Evolutionary conservation across 2,888 invertebrate species (phyloP), one percentile per base, ranked within the genome.

Genomic region (Nycteola revayana): DNA sequence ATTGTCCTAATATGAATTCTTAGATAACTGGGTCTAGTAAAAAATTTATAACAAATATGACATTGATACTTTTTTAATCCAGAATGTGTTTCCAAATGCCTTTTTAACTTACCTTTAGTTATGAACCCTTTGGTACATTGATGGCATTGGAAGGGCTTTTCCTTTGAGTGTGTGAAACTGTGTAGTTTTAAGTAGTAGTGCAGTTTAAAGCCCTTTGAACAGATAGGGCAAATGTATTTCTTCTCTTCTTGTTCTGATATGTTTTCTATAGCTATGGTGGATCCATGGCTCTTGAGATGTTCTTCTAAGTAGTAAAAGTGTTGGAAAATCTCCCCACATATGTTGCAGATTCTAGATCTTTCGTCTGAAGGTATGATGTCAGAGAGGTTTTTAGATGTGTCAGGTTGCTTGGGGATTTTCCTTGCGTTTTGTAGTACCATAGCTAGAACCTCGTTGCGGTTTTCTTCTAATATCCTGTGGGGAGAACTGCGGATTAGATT

Each of bases 61-160:
- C 87, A 87, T 30, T 87, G 87, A 35, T 80, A 84, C 20, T 87
- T 87, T 29, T 87, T 87, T 1, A 86, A 28, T 0, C 87, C 87
- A 0, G 80, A 68, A 6, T 88, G 87, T 0, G 87, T 84, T 26
- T 87, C 87, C 3, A 85, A 8, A 7, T 88, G 87, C 0, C 87
- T 36, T n/a, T 87, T 87, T 0, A 88, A 31, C 10, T 88, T 88
- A 0, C 87, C 87, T 5, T 78, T 71, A 0, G 87, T 88, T 0
- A 88, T 88, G 21, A 88, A 88, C 0, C 87, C 87, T 17, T 88
- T 88, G 0, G 85, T 87, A 25, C 87, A 88, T 45, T 86, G 84
- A 34, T 86, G 85, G 35, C 87, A 87, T 0, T 82, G 82, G 32
- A 75, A 85, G 0, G 87, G 87, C 11, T 85, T 85, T 22, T 87